Percentiles rank a stretch among this genome's conserved stretches.
Evolutionary conservation across 1,140 invertebrate species (phyloP).

Genomic region (Neodiprion virginianus): DNA sequence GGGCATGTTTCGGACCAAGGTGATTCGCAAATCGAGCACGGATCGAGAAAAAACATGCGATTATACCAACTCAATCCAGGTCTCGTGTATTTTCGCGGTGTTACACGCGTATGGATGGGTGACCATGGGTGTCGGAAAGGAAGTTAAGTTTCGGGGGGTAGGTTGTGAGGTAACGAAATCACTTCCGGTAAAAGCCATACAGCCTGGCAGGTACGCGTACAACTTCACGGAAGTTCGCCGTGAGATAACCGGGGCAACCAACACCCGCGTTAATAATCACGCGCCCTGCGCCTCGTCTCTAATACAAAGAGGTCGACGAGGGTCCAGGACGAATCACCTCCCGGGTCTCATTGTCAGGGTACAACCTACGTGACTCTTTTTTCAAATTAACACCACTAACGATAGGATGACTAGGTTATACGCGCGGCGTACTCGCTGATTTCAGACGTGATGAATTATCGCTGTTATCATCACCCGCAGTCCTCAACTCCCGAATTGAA

Average conservation of each 20-base stretch:
- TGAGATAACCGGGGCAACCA: not conserved
- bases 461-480: too few species aligned
- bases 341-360: not conserved
- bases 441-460: too few species aligned
- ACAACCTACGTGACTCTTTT: not conserved
- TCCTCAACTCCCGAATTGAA: too few species aligned
- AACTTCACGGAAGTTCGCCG: not conserved
- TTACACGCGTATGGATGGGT: too few species aligned
- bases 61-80: too few species aligned
- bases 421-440: too few species aligned
- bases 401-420: too few species aligned
- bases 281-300: not conserved
- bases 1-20: too few species aligned
- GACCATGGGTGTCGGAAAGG: too few species aligned
- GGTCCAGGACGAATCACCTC: not conserved
- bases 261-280: conserved; percentile 4
- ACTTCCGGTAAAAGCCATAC: not conserved
- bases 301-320: conserved; percentile 1
- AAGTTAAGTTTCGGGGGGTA: not conserved
- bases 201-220: not conserved
- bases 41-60: too few species aligned
- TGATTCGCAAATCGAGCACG: too few species aligned
- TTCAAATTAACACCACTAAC: not conserved
- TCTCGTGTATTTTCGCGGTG: too few species aligned
- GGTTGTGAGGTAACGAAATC: not conserved